Evolutionary conservation across 2,113 vertebrate species (phyloP), one percentile per base, ranked within the genome.

Genomic region (Pterophyllum scalare): DNA sequence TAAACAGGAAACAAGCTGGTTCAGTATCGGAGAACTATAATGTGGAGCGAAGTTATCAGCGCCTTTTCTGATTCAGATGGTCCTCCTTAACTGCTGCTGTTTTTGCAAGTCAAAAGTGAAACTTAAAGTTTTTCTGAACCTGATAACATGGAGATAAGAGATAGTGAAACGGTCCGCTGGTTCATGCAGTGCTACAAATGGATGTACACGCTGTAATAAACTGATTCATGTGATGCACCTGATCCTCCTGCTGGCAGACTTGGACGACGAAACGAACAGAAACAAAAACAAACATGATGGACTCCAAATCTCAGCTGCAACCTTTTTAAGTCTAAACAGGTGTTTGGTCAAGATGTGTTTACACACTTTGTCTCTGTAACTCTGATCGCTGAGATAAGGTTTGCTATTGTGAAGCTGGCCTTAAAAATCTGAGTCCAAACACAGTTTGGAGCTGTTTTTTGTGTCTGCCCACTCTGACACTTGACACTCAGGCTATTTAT

Each of bases 91-190:
- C 49, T 3, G 10, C 31, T 20, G 31, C 20, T 43, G 7, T 28
- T 58, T 3, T n/a, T 38, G 9, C 7, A 9, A 33, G 4, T 60
- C 3, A 24, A 84, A 77, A 85, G 58, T 33, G 58, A 88, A 89
- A 77, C 28, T 12, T 49, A 80, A 40, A 59, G 49, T 54, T 49
- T 83, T 87, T 54, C 3, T 59, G 20, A 57, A 6, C 28, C 31
- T 84, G 64, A 40, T 64, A 20, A 52, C 14, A 9, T 3, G 60
- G 19, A 76, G 62, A 83, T 78, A 62, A 83, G 64, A 31, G 64
- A 78, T 82, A 61, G 76, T 59, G 1, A 26, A 0, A 2, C 1
- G 35, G 67, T 84, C 83, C 79, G 19, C 17, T 14, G 35, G 57
- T 79, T 81, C 58, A 8, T 58, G 24, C 59, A 19, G 31, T 6